phyloP scores from a whole-genome alignment of 2,797 vertebrate genomes.

The Alectoris magna region DNA sequence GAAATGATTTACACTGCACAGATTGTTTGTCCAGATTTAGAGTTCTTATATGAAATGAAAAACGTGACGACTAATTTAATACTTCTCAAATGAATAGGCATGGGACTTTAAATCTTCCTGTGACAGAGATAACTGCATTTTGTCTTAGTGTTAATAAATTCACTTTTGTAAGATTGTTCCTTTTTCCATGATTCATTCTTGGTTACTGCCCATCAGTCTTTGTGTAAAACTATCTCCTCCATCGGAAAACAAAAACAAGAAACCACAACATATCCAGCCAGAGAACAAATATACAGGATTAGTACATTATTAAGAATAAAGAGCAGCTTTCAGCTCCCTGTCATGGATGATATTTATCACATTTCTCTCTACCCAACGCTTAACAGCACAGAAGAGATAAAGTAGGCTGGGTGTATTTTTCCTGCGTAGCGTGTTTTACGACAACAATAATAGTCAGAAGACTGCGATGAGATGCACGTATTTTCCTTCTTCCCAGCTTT shows the following conservation, averaged over 20 bases:
- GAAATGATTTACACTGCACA: slow-evolving; percentile 58
- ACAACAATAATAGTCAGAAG: slow-evolving; percentile 39
- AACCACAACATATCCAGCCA: slow-evolving; percentile 44
- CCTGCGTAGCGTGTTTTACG: slow-evolving; percentile 56
- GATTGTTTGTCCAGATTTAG: slow-evolving; percentile 66
- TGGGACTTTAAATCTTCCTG: slow-evolving; percentile 47
- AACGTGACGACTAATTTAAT: slow-evolving; percentile 62
- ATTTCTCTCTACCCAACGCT: slow-evolving; percentile 60
- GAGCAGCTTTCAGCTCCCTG: slow-evolving; percentile 76
- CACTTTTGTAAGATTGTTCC: slow-evolving; percentile 6
- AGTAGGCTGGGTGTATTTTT: slow-evolving; percentile 62
- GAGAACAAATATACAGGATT: slow-evolving; percentile 76
- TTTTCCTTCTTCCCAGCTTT: slow-evolving; percentile 47
- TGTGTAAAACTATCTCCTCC: slow-evolving; percentile 44
- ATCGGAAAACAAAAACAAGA: slow-evolving; percentile 23
- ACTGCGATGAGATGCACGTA: slow-evolving; percentile 33
- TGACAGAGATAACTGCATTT: slow-evolving; percentile 68
- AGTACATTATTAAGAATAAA: slow-evolving; percentile 82
- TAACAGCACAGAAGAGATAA: slow-evolving; percentile 72
- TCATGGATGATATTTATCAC: slow-evolving; percentile 76
- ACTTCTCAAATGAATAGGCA: slow-evolving; percentile 63
- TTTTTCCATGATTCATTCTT: slow-evolving; percentile 36
- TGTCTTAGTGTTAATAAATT: slow-evolving; percentile 71
- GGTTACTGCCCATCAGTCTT: slow-evolving; percentile 54
- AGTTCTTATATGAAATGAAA: slow-evolving; percentile 58